Conservation (phyloP, 2,113 vertebrate species). For the Lycocorax pyrrhopterus region DNA sequence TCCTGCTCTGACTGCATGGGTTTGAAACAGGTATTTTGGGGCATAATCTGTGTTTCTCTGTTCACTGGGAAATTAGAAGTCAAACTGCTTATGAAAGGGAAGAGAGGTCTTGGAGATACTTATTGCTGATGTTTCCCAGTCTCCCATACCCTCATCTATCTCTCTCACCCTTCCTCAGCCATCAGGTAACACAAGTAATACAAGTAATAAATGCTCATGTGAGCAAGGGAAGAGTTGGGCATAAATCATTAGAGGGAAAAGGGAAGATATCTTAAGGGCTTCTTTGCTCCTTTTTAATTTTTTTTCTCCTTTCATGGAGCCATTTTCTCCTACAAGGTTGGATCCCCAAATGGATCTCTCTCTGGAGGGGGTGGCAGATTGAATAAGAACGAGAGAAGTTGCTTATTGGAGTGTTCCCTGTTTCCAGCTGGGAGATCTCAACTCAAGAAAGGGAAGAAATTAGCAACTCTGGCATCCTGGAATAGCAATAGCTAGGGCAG, state of each 20-base stretch:
- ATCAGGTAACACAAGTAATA: background rate
- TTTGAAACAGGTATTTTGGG: background rate
- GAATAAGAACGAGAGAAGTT: background rate
- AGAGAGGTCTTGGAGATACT: background rate
- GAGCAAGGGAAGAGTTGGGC: background rate
- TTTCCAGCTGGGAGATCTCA: background rate
- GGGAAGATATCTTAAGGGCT: background rate
- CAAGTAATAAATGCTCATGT: background rate
- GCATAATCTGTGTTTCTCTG: background rate
- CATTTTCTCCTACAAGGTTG: background rate
- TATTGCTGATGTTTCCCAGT: background rate
- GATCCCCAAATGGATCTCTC: background rate
- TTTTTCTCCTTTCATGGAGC: background rate
- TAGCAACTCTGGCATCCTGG: background rate
- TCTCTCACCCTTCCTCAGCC: background rate
- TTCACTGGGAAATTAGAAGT: background rate
- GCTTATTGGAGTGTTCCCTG: background rate
- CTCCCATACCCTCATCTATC: background rate
- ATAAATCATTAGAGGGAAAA: background rate
- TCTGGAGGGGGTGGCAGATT: background rate
- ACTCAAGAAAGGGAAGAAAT: background rate
- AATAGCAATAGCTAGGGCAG: background rate
- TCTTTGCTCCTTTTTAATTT: background rate
- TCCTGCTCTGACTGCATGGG: background rate
- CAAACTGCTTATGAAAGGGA: background rate